Evolutionary conservation across 2,797 vertebrate species (phyloP), one percentile per base, ranked within the genome.

Genomic region (Clarias fuscus): DNA sequence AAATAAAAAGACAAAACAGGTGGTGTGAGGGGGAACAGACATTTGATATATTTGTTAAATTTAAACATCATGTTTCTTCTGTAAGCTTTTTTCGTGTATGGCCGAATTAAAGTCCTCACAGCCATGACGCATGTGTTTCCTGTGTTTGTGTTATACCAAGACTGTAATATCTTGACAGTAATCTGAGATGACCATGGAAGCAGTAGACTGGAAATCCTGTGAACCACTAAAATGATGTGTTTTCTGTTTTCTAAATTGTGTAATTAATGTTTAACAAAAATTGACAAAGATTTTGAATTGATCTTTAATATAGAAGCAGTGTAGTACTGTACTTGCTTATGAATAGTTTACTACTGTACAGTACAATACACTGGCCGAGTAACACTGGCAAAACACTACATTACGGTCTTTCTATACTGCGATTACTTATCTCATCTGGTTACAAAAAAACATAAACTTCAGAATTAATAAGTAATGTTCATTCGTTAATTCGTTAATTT

Each of bases 1-100:
- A 91, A 40, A 71, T 40, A 75, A 59, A 90, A 86, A 75, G 85
- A 89, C 87, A 88, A 72, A 53, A 86, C 85, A 83, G 70, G 71
- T 82, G 53, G 58, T 67, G 64, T 27, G 78, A 82, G 71, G 30
- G 37, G 37, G 30, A 64, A 48, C 24, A 58, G 75, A n/a, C 89
- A 92, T 90, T 82, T 87, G 71, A 87, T 78, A 58, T 81, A 78
- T 84, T 76, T 89, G 64, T 53, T 82, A 82, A 30, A 83, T 72
- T 53, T 53, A 82, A 71, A 40, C 80, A 85, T 87, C 27, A 88
- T 86, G 33, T 53, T 68, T 43, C 83, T 58, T 70, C 61, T 64
- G 24, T 5, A 76, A 86, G 79, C 70, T 58, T 84, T 59, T 86
- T 84, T 58, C 43, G 14, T 24, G 40, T 65, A 75, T 48, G 56